A percentile compares a stretch with the other conserved stretches of the same genome.
Evolutionary conservation across 1,140 invertebrate genomes (phyloP).

Genomic region (Ceratitis capitata): DNA sequence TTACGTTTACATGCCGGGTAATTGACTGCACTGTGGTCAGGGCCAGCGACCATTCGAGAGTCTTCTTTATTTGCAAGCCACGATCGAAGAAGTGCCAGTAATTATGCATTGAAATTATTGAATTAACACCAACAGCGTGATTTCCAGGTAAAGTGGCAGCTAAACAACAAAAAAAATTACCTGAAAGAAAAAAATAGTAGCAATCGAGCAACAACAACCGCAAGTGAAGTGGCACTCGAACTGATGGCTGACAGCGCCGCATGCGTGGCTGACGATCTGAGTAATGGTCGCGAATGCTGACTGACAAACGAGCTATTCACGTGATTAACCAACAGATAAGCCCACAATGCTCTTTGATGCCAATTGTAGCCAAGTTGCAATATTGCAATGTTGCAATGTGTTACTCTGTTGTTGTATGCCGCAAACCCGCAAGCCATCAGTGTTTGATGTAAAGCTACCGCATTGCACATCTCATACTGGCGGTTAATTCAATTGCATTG

Average conservation of each 20-base stretch:
- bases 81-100: neutral
- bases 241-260: neutral
- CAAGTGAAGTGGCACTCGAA: neutral
- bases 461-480: neutral
- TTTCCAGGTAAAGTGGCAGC: neutral
- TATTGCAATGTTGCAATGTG: neutral
- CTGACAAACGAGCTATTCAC: neutral
- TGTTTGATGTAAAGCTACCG: neutral
- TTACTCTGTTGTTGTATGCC: neutral
- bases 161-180: neutral
- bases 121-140: neutral
- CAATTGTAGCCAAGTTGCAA: neutral
- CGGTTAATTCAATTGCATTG: neutral
- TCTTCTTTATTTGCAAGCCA: neutral
- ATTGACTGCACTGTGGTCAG: neutral
- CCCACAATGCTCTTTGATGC: neutral
- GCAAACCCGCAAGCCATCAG: neutral
- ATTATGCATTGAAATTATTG: neutral
- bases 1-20: neutral
- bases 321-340: neutral
- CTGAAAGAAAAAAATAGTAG: neutral
- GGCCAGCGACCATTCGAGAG: neutral
- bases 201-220: neutral
- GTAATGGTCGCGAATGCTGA: neutral
- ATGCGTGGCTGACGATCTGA: neutral